These are phyloP conservation scores for Cynoglossus semilaevis DNA, from an alignment of 2,113 vertebrate species.

Conservation along the genomic window DNA sequence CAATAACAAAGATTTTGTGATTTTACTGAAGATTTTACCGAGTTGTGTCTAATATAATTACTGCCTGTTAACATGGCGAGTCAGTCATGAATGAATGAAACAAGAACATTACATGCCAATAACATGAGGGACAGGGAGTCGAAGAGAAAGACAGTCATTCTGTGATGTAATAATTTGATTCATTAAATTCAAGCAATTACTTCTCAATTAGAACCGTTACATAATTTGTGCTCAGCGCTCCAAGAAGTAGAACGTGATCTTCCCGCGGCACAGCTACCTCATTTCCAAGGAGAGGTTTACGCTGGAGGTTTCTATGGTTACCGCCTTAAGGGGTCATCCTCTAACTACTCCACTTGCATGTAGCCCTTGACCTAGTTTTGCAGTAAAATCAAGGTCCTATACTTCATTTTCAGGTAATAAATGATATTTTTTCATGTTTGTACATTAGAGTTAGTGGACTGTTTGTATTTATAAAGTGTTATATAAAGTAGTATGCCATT, in stretches of 20 bases:
- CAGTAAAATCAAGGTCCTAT: slow-evolving; percentile 25
- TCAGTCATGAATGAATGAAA: no score
- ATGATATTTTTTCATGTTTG: no score
- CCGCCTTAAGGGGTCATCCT: slow-evolving; percentile 27
- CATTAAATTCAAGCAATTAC: neutral
- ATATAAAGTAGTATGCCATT: no score
- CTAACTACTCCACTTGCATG: slow-evolving; percentile 13
- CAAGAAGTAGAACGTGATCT: slow-evolving; percentile 14
- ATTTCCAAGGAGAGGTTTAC: slow-evolving; percentile 42
- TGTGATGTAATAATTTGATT: neutral
- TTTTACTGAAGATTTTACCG: no score
- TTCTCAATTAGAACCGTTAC: neutral
- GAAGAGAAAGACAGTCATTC: neutral
- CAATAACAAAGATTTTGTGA: no score
- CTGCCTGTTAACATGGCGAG: no score
- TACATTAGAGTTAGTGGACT: no score
- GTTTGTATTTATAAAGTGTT: no score
- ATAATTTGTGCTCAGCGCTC: neutral
- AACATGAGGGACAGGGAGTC: neutral
- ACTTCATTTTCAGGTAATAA: no score
- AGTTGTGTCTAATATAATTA: no score
- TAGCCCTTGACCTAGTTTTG: slow-evolving; percentile 56
- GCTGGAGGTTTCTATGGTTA: slow-evolving; percentile 35
- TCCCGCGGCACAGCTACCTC: slow-evolving; percentile 1
- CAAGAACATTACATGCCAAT: neutral